These are phyloP conservation scores for Diabrotica undecimpunctata DNA, from an alignment of 1,140 invertebrate species.

Conservation along the genomic window DNA sequence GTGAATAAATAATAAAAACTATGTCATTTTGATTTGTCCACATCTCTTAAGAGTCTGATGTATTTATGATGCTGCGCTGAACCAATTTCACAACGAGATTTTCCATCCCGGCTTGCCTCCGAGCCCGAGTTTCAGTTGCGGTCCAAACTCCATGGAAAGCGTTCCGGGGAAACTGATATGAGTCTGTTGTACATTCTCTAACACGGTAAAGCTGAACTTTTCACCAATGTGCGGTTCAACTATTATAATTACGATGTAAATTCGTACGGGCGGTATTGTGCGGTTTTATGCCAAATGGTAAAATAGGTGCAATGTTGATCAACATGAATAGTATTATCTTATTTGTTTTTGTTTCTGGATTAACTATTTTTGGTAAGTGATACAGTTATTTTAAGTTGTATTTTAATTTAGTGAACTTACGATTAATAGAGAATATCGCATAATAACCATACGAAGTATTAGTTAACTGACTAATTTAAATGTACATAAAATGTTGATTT, in stretches of 20 bases:
- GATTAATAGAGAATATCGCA: too few species aligned
- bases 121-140: constrained; percentile 8
- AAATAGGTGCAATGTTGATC: neutral
- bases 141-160: constrained; percentile 3
- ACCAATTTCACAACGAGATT: constrained; percentile 13
- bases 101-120: constrained; percentile 9
- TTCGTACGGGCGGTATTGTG: neutral
- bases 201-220: neutral
- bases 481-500: too few species aligned
- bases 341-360: neutral
- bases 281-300: neutral
- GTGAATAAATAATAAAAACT: constrained; percentile 1
- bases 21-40: constrained; percentile 16
- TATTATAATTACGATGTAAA: neutral
- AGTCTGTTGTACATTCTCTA: neutral
- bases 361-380: neutral
- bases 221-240: neutral
- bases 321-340: neutral
- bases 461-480: too few species aligned
- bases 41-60: constrained; percentile 14
- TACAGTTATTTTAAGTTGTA: too few species aligned
- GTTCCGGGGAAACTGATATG: constrained; percentile 1
- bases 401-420: too few species aligned
- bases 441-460: too few species aligned
- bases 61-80: constrained; percentile 21